These are phyloP conservation scores for Brachionus asplanchnoidis DNA, from an alignment of 1,140 invertebrate genomes.

Conservation along the genomic window DNA sequence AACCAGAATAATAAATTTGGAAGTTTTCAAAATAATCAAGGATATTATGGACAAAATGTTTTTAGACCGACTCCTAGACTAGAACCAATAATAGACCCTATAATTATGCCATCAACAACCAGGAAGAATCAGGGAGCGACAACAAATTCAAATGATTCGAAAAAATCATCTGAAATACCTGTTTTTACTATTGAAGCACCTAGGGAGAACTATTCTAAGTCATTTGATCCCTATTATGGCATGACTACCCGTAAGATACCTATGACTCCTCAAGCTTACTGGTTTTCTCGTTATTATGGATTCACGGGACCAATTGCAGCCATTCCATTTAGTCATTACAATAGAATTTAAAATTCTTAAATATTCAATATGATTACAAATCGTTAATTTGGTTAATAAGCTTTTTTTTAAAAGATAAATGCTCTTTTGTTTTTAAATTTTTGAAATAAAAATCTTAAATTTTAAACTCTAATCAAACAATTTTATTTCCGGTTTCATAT, in stretches of 20 bases:
- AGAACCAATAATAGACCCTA: not conserved
- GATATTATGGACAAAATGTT: not conserved
- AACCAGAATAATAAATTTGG: not conserved
- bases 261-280: not conserved
- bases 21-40: not conserved
- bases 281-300: not conserved
- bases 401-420: not conserved
- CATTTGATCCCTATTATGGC: conserved; percentile 25
- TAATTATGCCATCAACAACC: not conserved
- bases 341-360: not conserved
- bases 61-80: not conserved
- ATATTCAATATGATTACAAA: not conserved
- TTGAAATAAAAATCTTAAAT: no score
- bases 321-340: conserved; percentile 33
- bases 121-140: not conserved
- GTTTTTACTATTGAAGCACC: not conserved
- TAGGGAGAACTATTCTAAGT: conserved; percentile 2
- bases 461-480: no score
- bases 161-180: not conserved
- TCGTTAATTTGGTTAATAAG: not conserved
- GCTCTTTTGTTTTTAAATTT: no score
- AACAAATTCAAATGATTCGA: not conserved
- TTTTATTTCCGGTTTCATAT: no score
- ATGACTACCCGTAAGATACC: not conserved
- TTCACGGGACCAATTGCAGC: not conserved